Conservation (phyloP, 2,797 vertebrate genomes). For the Hydrolagus colliei region DNA sequence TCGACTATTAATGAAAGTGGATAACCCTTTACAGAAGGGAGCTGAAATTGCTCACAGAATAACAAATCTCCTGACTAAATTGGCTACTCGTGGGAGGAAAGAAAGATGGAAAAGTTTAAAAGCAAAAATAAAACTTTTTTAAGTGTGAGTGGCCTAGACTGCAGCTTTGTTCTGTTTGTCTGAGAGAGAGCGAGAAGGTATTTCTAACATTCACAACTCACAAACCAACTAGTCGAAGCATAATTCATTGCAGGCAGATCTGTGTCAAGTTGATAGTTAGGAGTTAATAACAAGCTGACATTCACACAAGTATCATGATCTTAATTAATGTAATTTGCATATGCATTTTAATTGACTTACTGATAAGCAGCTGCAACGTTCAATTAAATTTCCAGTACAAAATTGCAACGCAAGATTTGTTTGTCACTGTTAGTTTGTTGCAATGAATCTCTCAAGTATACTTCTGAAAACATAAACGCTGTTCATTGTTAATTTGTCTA, state of each 20-base stretch:
- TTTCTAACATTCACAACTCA: slow-evolving; percentile 13
- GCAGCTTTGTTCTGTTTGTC: slow-evolving; percentile 16
- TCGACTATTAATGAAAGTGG: too few species aligned
- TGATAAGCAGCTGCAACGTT: slow-evolving; percentile 75
- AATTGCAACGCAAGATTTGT: slow-evolving; percentile 67
- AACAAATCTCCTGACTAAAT: too few species aligned
- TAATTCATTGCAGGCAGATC: slow-evolving; percentile 28
- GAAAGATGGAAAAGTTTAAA: too few species aligned
- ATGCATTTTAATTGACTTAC: slow-evolving; percentile 73
- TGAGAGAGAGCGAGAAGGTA: slow-evolving; percentile 7
- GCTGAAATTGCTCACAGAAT: too few species aligned
- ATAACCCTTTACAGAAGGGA: too few species aligned
- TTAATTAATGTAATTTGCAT: slow-evolving; percentile 76
- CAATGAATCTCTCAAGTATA: slow-evolving; percentile 68
- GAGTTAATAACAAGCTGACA: slow-evolving; percentile 72
- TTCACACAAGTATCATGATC: slow-evolving; percentile 75
- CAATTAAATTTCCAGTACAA: slow-evolving; percentile 75
- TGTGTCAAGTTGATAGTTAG: slow-evolving; percentile 58
- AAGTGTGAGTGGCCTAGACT: not conserved
- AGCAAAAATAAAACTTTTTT: too few species aligned
- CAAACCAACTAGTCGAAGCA: slow-evolving; percentile 20
- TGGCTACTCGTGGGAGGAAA: too few species aligned
- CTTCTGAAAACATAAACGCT: slow-evolving; percentile 69
- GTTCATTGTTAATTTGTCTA: slow-evolving; percentile 66
- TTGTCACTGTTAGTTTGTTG: slow-evolving; percentile 70